These are phyloP conservation scores for Rachycentron canadum DNA, from an alignment of 2,797 vertebrate genomes.

Conservation along the genomic window DNA sequence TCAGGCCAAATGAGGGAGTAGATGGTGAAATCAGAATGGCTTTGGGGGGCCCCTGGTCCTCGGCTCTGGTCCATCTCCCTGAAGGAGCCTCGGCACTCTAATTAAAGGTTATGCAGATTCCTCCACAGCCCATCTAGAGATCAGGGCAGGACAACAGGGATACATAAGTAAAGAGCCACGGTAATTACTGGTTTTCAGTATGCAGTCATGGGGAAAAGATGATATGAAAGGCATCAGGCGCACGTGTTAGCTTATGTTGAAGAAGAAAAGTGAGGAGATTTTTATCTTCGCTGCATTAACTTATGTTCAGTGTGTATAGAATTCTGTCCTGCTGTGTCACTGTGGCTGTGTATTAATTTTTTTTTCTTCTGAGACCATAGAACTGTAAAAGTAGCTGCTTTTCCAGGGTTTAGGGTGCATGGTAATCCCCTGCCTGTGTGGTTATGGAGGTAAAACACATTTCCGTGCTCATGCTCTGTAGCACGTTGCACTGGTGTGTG, in stretches of 20 bases:
- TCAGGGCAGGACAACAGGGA: slow-evolving; percentile 74
- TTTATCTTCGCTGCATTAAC: slow-evolving; percentile 17
- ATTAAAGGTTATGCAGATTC: slow-evolving; percentile 83
- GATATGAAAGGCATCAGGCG: slow-evolving; percentile 41
- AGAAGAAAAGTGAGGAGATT: slow-evolving; percentile 20
- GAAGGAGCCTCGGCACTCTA: slow-evolving; percentile 64
- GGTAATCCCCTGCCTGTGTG: slow-evolving; percentile 83
- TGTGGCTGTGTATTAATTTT: slow-evolving; percentile 54
- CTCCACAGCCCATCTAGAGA: slow-evolving; percentile 67
- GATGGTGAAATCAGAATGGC: slow-evolving; percentile 54
- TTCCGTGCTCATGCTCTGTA: slow-evolving; percentile 80
- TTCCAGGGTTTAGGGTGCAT: slow-evolving; percentile 74
- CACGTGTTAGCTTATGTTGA: neutral
- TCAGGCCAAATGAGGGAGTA: slow-evolving; percentile 65
- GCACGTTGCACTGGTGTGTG: slow-evolving; percentile 78
- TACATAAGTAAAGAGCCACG: slow-evolving; percentile 71
- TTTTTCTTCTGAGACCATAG: slow-evolving; percentile 52
- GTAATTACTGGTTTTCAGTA: slow-evolving; percentile 76
- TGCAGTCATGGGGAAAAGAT: slow-evolving; percentile 55
- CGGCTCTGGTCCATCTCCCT: slow-evolving; percentile 59
- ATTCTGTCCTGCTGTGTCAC: slow-evolving; percentile 60
- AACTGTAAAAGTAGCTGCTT: slow-evolving; percentile 76
- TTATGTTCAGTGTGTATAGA: slow-evolving; percentile 7
- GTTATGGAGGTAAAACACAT: slow-evolving; percentile 84
- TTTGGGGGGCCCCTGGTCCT: slow-evolving; percentile 62